These are phyloP conservation scores for Wiebesia pumilae DNA, from an alignment of 1,140 invertebrate genomes.

Conservation along the genomic window DNA sequence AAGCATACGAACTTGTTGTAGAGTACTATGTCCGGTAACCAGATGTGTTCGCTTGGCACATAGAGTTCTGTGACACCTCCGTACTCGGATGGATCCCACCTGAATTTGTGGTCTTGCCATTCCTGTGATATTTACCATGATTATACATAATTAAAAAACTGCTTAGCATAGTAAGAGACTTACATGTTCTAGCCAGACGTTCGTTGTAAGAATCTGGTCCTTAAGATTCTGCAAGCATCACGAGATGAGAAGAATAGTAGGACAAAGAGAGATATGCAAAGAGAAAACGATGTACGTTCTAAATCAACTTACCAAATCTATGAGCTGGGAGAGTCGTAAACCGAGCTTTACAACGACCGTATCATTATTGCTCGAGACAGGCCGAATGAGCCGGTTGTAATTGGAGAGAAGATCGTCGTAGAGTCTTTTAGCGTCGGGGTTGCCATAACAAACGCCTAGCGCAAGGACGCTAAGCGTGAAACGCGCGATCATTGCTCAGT, in stretches of 20 bases:
- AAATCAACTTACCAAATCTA: conserved; percentile 87
- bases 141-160: too few relatives aligned
- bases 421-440: conserved; percentile 93
- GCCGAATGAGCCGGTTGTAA: conserved; percentile 96
- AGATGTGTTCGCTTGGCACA: conserved; percentile 94
- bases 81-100: conserved; percentile 96
- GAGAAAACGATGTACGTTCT: too few relatives aligned
- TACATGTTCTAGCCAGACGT: conserved; percentile 97
- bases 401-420: conserved; percentile 96
- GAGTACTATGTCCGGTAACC: conserved; percentile 96
- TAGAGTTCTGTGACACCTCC: conserved; percentile 95
- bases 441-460: conserved; percentile 69
- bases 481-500: conserved; percentile 35
- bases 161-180: conserved; percentile 71
- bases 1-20: conserved; percentile 91
- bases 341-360: conserved; percentile 95
- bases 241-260: background rate
- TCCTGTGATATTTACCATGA: conserved; percentile 76
- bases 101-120: conserved; percentile 98
- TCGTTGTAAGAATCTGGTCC: conserved; percentile 96
- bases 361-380: conserved; percentile 94
- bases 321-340: conserved; percentile 93
- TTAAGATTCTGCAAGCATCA: conserved; percentile 91
- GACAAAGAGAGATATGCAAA: conserved; percentile 1
- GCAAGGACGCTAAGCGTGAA: conserved; percentile 36